Percentiles rank a stretch among this genome's conserved stretches.
These are phyloP conservation scores for Pterostichus madidus DNA, from an alignment of 2,888 invertebrate species.

Conservation along the genomic window DNA sequence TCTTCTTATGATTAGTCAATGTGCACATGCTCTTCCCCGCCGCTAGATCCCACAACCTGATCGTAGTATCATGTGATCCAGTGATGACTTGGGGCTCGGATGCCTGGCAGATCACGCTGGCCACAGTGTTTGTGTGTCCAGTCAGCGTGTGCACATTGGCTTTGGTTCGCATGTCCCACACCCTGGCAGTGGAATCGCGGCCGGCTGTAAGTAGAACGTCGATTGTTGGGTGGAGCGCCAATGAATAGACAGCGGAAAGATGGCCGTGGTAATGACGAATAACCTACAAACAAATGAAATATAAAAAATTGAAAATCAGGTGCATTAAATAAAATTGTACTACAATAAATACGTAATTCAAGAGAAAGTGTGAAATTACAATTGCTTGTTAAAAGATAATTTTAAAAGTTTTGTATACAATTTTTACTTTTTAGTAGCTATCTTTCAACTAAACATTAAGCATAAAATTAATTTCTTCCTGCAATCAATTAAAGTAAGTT, in stretches of 20 bases:
- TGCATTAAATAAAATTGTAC: too few species aligned
- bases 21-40: constrained; percentile 97
- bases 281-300: constrained; percentile 80
- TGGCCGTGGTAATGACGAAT: constrained; percentile 99
- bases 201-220: constrained; percentile 97
- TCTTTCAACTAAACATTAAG: too few species aligned
- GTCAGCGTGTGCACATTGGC: constrained; percentile 97
- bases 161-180: constrained; percentile 99
- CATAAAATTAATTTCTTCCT: too few species aligned
- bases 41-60: constrained; percentile 98
- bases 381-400: too few species aligned
- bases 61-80: constrained; percentile 97
- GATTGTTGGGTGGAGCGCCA: constrained; percentile 96
- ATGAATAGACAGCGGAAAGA: constrained; percentile 95
- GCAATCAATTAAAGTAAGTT: too few species aligned
- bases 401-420: too few species aligned
- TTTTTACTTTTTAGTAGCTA: too few species aligned
- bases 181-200: constrained; percentile 96
- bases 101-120: constrained; percentile 95
- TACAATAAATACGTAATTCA: too few species aligned
- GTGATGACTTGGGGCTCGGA: constrained; percentile 95
- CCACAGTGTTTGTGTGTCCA: constrained; percentile 98
- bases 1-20: constrained; percentile 99
- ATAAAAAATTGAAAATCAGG: constrained; percentile 9
- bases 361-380: too few species aligned